Conservation (phyloP, 2,888 invertebrate species). For the Erebia epiphron region DNA sequence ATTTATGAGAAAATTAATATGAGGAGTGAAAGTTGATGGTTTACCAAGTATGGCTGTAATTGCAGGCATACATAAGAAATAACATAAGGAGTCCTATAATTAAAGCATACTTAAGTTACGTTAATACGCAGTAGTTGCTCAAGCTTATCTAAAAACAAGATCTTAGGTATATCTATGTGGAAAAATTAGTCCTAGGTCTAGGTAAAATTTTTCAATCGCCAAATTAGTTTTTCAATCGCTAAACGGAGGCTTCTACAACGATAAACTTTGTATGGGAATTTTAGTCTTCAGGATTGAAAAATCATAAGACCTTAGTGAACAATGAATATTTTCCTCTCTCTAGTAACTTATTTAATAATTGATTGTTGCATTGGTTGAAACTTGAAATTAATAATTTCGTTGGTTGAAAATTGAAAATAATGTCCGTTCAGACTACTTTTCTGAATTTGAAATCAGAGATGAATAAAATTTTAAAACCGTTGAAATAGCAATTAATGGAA, state of each 20-base stretch:
- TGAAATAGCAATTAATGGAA: constrained; percentile 39
- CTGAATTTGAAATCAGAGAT: constrained; percentile 21
- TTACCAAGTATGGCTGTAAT: constrained; percentile 30
- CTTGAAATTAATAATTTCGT: constrained; percentile 1
- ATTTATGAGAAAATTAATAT: constrained; percentile 21
- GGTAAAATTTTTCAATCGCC: too few species aligned
- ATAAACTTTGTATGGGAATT: too few species aligned
- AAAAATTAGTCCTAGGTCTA: not conserved
- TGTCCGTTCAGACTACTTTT: constrained; percentile 20
- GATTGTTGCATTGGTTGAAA: not conserved
- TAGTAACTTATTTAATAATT: too few species aligned
- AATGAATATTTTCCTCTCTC: too few species aligned
- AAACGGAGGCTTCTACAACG: too few species aligned
- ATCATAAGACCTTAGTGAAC: too few species aligned
- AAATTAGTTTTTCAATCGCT: too few species aligned
- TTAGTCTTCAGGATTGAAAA: too few species aligned
- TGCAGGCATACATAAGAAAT: constrained; percentile 27
- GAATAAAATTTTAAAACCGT: constrained; percentile 23
- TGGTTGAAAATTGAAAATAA: constrained; percentile 24
- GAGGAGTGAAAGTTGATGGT: constrained; percentile 31
- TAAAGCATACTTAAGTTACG: constrained; percentile 18
- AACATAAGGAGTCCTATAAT: constrained; percentile 25
- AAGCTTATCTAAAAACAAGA: constrained; percentile 17
- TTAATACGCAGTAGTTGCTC: constrained; percentile 16
- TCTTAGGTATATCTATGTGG: constrained; percentile 4